Percentiles rank a stretch among this genome's conserved stretches.
Evolutionary conservation across 2,888 invertebrate species (phyloP).

Genomic region (Blastobasis adustella): DNA sequence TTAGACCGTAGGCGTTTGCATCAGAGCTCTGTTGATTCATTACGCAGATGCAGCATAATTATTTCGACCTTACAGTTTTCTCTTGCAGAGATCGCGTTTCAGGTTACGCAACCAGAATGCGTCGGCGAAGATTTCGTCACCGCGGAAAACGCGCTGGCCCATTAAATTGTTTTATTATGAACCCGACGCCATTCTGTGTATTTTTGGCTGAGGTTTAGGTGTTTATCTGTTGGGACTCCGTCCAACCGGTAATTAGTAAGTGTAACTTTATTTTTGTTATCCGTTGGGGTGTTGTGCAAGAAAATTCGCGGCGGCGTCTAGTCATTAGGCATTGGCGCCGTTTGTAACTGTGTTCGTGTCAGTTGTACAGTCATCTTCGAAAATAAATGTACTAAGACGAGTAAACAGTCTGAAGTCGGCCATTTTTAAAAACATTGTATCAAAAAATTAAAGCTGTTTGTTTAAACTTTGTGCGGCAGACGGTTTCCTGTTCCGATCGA

Average conservation of each 20-base stretch:
- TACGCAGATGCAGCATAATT: conserved; percentile 42
- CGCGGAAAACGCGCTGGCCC: conserved; percentile 74
- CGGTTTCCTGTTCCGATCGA: conserved; percentile 9
- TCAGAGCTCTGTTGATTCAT: conserved; percentile 16
- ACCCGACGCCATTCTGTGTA: conserved; percentile 73
- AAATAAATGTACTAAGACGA: not conserved
- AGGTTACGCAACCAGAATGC: conserved; percentile 66
- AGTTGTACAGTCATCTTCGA: not conserved
- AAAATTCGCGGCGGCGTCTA: conserved; percentile 19
- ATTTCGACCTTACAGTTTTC: conserved; percentile 64
- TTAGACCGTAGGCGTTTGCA: not conserved
- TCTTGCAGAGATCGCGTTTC: conserved; percentile 64
- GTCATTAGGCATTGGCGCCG: conserved; percentile 10
- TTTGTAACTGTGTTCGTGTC: not conserved
- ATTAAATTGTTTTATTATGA: conserved; percentile 76
- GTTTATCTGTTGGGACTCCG: conserved; percentile 72
- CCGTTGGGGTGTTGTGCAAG: conserved; percentile 29
- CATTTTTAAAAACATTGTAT: not conserved
- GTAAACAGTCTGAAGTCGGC: not conserved
- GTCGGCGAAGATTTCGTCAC: conserved; percentile 72
- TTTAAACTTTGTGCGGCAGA: conserved; percentile 3
- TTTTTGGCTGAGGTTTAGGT: conserved; percentile 72
- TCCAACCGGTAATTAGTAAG: conserved; percentile 71
- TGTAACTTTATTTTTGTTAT: conserved; percentile 56
- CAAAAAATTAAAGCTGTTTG: not conserved